Conservation (phyloP, 2,797 vertebrate genomes). For the Gorsachius magnificus region DNA sequence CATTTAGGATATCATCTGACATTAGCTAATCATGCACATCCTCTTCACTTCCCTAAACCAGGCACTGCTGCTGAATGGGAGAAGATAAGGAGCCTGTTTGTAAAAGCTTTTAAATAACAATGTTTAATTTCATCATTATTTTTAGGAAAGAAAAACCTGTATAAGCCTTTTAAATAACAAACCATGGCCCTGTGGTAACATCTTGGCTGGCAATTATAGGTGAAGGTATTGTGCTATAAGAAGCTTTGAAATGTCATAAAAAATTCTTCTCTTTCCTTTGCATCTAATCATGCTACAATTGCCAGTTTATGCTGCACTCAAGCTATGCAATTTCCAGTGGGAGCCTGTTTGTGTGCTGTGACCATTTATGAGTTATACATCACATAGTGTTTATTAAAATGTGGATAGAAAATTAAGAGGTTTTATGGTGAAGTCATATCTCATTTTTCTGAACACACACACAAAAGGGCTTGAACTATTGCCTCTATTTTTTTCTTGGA, state of each 20-base stretch:
- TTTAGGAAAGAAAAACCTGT: background rate
- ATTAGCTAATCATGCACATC: background rate
- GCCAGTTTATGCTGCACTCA: background rate
- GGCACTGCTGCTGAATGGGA: background rate
- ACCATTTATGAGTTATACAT: background rate
- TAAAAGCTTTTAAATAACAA: constrained; percentile 39
- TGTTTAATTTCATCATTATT: constrained; percentile 57
- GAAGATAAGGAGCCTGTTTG: constrained; percentile 14
- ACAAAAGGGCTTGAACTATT: background rate
- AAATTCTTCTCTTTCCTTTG: constrained; percentile 21
- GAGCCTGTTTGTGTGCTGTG: background rate
- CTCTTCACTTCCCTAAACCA: constrained; percentile 7
- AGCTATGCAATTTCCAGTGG: background rate
- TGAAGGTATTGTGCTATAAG: constrained; percentile 36
- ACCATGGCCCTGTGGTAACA: background rate
- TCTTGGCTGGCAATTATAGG: constrained; percentile 26
- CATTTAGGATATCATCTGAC: constrained; percentile 5
- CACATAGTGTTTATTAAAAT: background rate
- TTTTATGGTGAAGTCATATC: background rate
- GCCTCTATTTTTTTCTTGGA: background rate
- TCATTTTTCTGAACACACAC: background rate
- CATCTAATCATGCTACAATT: constrained; percentile 17
- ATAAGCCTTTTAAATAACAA: constrained; percentile 65
- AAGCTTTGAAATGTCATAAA: constrained; percentile 61
- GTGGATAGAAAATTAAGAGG: background rate